These are phyloP conservation scores for Megaceryle alcyon DNA, from an alignment of 2,797 vertebrate genomes.

Conservation along the genomic window DNA sequence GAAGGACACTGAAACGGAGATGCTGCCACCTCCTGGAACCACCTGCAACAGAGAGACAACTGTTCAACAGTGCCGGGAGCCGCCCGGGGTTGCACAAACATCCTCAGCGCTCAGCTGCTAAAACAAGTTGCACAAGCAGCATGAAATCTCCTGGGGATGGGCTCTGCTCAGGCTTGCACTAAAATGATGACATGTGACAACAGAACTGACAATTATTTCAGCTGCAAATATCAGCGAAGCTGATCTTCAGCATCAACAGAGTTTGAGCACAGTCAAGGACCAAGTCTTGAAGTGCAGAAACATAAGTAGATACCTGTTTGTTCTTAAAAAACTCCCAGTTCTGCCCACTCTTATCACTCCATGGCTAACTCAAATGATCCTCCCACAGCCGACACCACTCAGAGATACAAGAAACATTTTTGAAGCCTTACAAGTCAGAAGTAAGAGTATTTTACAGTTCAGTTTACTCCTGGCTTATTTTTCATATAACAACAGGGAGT, in stretches of 20 bases:
- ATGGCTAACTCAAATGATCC: background rate
- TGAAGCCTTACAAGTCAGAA: background rate
- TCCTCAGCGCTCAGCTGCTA: background rate
- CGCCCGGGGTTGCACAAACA: background rate
- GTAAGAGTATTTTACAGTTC: background rate
- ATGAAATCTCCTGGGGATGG: background rate
- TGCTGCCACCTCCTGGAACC: slow-evolving; percentile 85
- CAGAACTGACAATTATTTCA: background rate
- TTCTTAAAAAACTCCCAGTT: background rate
- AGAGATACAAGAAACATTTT: background rate
- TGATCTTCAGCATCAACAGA: background rate
- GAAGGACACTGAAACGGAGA: slow-evolving; percentile 85
- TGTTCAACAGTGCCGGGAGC: fast-evolving
- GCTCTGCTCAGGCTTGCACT: background rate
- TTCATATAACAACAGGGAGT: background rate
- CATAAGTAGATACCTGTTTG: background rate
- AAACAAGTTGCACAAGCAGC: background rate
- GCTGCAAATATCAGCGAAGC: background rate
- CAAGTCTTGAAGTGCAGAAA: background rate
- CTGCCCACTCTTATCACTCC: background rate
- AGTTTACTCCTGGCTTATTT: background rate
- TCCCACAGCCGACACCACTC: background rate
- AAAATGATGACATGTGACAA: background rate
- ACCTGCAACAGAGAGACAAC: slow-evolving; percentile 76
- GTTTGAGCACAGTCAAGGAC: background rate